Evolutionary conservation across 2,888 invertebrate genomes (phyloP).

Genomic region (Falcaria lacertinaria): DNA sequence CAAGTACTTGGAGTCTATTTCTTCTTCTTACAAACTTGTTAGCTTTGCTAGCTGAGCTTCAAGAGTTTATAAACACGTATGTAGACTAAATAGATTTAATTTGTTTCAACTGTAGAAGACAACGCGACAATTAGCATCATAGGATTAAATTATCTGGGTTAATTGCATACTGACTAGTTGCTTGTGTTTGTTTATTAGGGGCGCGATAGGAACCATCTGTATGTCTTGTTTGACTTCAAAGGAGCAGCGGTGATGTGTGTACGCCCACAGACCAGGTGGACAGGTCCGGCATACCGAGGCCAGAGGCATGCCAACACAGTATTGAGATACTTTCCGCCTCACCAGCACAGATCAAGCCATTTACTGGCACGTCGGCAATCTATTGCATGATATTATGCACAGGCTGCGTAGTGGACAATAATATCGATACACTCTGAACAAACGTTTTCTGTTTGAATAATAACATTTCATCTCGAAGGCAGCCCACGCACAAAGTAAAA

Average conservation of each 20-base stretch:
- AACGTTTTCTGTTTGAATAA: too few relatives aligned
- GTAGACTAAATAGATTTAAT: constrained; percentile 5
- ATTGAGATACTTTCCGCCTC: constrained; percentile 40
- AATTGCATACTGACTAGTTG: constrained; percentile 37
- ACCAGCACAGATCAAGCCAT: constrained; percentile 33
- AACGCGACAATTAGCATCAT: constrained; percentile 36
- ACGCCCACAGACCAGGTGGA: constrained; percentile 64
- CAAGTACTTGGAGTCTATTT: too few relatives aligned
- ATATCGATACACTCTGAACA: too few relatives aligned
- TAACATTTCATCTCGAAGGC: too few relatives aligned
- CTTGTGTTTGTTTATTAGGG: constrained; percentile 33
- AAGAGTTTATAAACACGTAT: constrained; percentile 1
- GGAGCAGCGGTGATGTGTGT: constrained; percentile 39
- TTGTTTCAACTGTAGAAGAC: constrained; percentile 15
- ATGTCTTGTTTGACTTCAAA: constrained; percentile 43
- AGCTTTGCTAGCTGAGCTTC: constrained; percentile 3
- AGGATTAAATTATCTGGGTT: constrained; percentile 37
- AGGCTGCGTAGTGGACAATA: too few relatives aligned
- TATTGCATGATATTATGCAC: too few relatives aligned
- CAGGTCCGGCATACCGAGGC: constrained; percentile 48
- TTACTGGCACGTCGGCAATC: constrained; percentile 37
- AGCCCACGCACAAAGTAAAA: too few relatives aligned
- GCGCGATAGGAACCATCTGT: constrained; percentile 26
- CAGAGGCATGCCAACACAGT: constrained; percentile 48
- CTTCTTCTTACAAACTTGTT: too few relatives aligned